Evolutionary conservation across 92 coral and sea anemone species (phyloP).

Genomic region (Siderastrea siderea): DNA sequence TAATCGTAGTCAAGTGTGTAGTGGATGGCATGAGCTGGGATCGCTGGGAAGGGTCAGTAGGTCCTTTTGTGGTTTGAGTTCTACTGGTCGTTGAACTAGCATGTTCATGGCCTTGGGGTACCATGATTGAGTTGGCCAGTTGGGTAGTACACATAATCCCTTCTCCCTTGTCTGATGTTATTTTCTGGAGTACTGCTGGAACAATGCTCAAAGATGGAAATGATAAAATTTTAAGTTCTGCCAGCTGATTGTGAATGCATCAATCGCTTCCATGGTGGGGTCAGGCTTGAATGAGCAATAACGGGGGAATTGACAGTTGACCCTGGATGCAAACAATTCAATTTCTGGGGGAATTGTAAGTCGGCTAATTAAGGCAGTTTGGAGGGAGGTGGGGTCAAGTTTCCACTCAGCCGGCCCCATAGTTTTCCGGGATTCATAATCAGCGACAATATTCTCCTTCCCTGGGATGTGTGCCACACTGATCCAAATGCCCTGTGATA

Average conservation of each 20-base stretch:
- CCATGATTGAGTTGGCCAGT: slow-evolving; percentile 47
- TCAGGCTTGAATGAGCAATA: slow-evolving; percentile 53
- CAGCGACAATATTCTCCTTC: background rate
- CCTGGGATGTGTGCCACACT: background rate
- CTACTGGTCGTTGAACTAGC: background rate
- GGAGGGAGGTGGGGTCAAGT: background rate
- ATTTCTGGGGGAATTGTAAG: slow-evolving; percentile 33
- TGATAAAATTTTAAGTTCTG: slow-evolving; percentile 27
- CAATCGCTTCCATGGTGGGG: slow-evolving; percentile 2
- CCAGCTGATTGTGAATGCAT: background rate
- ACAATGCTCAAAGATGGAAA: slow-evolving; percentile 64
- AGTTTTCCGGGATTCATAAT: background rate
- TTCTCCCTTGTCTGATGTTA: slow-evolving; percentile 7
- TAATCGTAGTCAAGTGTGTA: slow-evolving; percentile 14
- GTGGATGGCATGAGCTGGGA: slow-evolving; percentile 38
- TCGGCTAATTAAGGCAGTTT: slow-evolving; percentile 7
- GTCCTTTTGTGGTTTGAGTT: slow-evolving; percentile 21
- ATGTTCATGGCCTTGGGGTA: slow-evolving; percentile 18
- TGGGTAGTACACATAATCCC: slow-evolving; percentile 25
- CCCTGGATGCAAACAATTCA: slow-evolving; percentile 54
- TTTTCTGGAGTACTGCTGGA: background rate
- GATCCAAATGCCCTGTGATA: background rate
- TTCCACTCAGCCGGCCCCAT: background rate
- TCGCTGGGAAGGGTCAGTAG: slow-evolving; percentile 47
- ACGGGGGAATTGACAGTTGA: slow-evolving; percentile 33